A percentile compares a stretch with the other conserved stretches of the same genome.
phyloP scores from a whole-genome alignment of 2,113 vertebrate species.

The Bothrops jararaca region DNA sequence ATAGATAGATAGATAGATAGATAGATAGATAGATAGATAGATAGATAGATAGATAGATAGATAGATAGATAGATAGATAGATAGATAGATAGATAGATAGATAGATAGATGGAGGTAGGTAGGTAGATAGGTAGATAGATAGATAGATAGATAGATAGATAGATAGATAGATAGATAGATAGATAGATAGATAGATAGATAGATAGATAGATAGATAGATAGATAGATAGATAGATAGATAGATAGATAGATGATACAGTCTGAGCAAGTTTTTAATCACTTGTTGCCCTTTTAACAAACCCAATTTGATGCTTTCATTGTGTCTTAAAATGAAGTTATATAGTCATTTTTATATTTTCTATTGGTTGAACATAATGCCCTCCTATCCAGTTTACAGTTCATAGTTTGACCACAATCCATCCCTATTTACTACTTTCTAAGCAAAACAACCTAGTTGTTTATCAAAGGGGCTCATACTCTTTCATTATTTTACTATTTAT shows the following conservation, averaged over 20 bases:
- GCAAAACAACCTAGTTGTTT: neutral
- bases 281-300: neutral
- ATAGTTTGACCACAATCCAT: neutral
- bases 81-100: neutral
- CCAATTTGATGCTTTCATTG: neutral
- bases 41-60: too few relatives aligned
- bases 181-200: too few relatives aligned
- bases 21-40: neutral
- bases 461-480: too few relatives aligned
- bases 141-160: neutral
- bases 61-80: too few relatives aligned
- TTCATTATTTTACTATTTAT: too few relatives aligned
- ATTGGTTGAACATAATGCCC: neutral
- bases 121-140: too few relatives aligned
- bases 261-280: neutral
- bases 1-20: neutral
- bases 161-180: too few relatives aligned
- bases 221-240: too few relatives aligned
- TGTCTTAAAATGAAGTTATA: neutral
- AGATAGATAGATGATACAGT: neutral
- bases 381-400: neutral
- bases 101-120: too few relatives aligned
- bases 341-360: neutral
- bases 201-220: neutral
- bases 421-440: neutral